Percentiles rank a stretch among this genome's conserved stretches.
Evolutionary conservation across 2,797 vertebrate genomes (phyloP).

Genomic region (Fringilla coelebs): DNA sequence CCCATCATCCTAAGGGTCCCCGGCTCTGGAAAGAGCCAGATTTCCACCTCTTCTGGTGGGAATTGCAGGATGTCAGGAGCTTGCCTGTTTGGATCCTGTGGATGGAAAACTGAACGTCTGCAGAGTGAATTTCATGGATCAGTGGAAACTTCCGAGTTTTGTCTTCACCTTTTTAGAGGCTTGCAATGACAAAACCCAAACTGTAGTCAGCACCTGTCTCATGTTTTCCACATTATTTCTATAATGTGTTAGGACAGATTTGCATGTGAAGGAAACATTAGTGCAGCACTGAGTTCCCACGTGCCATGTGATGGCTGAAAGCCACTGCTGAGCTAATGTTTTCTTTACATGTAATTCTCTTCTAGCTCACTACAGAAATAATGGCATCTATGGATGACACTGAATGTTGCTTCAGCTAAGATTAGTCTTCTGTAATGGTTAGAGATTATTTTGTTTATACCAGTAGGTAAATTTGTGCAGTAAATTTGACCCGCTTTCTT

Average conservation of each 20-base stretch:
- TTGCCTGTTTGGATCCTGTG: background rate
- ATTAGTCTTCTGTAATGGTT: conserved; percentile 48
- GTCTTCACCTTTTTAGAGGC: background rate
- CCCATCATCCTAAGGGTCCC: background rate
- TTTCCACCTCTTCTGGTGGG: background rate
- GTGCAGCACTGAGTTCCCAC: background rate
- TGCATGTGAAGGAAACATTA: conserved; percentile 22
- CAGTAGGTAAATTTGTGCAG: conserved; percentile 24
- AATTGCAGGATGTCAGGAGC: background rate
- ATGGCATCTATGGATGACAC: background rate
- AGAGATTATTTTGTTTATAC: conserved; percentile 56
- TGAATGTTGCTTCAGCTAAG: conserved; percentile 33
- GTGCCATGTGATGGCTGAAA: background rate
- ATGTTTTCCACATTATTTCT: conserved; percentile 46
- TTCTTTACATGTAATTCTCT: conserved; percentile 1
- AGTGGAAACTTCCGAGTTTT: background rate
- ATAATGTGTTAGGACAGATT: conserved; percentile 6
- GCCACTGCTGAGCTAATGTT: background rate
- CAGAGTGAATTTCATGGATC: background rate
- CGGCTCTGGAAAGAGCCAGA: background rate
- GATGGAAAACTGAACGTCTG: background rate
- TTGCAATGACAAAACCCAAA: background rate
- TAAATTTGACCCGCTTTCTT: conserved; percentile 56
- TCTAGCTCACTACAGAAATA: conserved; percentile 13
- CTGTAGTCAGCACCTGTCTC: background rate